Evolutionary conservation across 2,888 invertebrate genomes (phyloP).

Genomic region (Lycophotia porphyrea): DNA sequence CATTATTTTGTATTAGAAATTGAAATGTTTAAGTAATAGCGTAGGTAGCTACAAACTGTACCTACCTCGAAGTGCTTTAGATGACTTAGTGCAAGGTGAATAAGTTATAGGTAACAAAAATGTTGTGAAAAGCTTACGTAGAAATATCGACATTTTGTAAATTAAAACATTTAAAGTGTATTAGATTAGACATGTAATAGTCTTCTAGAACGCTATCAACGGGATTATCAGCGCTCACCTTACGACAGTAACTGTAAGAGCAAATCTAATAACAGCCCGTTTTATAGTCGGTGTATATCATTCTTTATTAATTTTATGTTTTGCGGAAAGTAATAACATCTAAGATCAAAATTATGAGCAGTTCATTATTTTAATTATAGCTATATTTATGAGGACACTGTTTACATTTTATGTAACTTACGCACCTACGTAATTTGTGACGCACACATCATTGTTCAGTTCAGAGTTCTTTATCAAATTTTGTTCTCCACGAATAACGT

Average conservation of each 20-base stretch:
- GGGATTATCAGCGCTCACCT: conserved; percentile 53
- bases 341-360: conserved; percentile 50
- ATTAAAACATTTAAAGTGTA: conserved; percentile 14
- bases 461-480: conserved; percentile 28
- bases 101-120: background rate
- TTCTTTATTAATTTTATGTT: conserved; percentile 64
- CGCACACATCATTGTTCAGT: conserved; percentile 19
- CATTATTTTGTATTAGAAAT: conserved; percentile 6
- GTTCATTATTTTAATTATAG: conserved; percentile 45
- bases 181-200: conserved; percentile 38
- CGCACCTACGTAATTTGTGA: conserved; percentile 25
- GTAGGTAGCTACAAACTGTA: background rate
- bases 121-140: background rate
- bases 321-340: conserved; percentile 53
- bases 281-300: conserved; percentile 66
- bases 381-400: conserved; percentile 8
- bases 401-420: conserved; percentile 21
- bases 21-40: background rate
- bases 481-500: conserved; percentile 20
- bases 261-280: conserved; percentile 63
- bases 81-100: background rate
- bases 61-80: background rate
- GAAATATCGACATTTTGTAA: background rate
- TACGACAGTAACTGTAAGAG: conserved; percentile 47
- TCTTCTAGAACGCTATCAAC: conserved; percentile 36